Evolutionary conservation across 2,888 invertebrate genomes (phyloP).

Genomic region (Drosophila diplacantha): DNA sequence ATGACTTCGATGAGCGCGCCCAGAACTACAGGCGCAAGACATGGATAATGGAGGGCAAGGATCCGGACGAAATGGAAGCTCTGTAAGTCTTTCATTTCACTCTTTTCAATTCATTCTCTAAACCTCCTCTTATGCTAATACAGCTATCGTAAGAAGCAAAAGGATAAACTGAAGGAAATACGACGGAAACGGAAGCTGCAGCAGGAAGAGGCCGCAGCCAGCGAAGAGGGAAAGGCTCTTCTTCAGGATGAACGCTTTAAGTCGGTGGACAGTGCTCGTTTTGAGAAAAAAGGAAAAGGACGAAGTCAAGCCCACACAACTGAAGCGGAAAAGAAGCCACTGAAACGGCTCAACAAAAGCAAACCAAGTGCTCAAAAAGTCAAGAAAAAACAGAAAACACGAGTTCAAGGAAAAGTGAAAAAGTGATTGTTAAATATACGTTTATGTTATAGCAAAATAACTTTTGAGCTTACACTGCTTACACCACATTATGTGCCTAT

Average conservation of each 20-base stretch:
- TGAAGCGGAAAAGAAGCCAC: not conserved
- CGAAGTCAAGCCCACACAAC: not conserved
- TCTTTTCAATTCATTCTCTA: too few species aligned
- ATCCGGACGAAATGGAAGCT: constrained; percentile 87
- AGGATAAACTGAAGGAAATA: constrained; percentile 73
- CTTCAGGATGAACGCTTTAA: constrained; percentile 76
- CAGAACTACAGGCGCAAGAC: constrained; percentile 92
- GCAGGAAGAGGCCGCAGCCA: constrained; percentile 38
- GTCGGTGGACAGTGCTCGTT: constrained; percentile 64
- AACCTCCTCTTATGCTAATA: not conserved
- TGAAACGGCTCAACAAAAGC: constrained; percentile 18
- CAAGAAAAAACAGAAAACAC: constrained; percentile 13
- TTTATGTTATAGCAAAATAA: constrained; percentile 50
- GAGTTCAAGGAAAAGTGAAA: constrained; percentile 31
- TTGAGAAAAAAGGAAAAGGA: constrained; percentile 60
- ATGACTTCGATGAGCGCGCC: constrained; percentile 92
- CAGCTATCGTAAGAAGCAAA: constrained; percentile 75
- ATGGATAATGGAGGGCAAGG: constrained; percentile 90
- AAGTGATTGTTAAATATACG: constrained; percentile 28
- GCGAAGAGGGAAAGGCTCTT: constrained; percentile 51
- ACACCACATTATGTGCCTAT: not conserved
- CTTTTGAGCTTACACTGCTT: constrained; percentile 59
- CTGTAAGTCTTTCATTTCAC: constrained; percentile 75
- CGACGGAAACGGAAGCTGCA: constrained; percentile 70
- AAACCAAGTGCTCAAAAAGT: not conserved